Evolutionary conservation across 1,140 invertebrate species (phyloP), one percentile per base, ranked within the genome.

Genomic region (Copidosoma floridanum): DNA sequence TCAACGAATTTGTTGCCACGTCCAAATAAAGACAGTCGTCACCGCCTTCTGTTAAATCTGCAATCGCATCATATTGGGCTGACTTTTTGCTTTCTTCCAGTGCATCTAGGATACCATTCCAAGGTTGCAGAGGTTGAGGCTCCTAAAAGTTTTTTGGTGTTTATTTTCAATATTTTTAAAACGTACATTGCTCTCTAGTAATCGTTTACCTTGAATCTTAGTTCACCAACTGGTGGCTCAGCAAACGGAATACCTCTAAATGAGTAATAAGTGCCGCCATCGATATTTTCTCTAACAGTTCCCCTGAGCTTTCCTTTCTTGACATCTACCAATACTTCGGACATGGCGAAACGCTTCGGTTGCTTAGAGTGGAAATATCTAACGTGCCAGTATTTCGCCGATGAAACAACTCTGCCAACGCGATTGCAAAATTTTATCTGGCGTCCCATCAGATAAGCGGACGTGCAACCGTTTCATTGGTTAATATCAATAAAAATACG

Each of bases 1-100:
- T 78, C 62, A 85, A 76, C 29, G 76, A 75, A 38, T 89, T 90
- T 0, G 88, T 86, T 68, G 89, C 90, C 7, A 94, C 83, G 72
- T 94, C 91, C 10, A 94, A 76, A 64, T 88, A 89, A 4, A 94
- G 76, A 72, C 92, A 94, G 78, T 94, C 89, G 63, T 90, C 88
- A 20, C 75, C 79, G 3, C 85, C 85, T 7, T 81, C 65, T 23
- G 80, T 63, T 32, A 67, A 55, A 37, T 64, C 46, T 2, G 37
- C 10, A 0, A 66, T 18, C 3, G 59, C 2, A 43, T 72, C 61
- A 48, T 46, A 58, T 46, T 73, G 70, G 0, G 60, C 40, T 8
- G 47, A 59, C 14, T 51, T 21, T 20, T 57, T 50, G 3, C 63
- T 61, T 57, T 72, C 68, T 14, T 64, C 52, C 4, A 48, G 16